Evolutionary conservation across 2,888 invertebrate species (phyloP), one percentile per base, ranked within the genome.

Genomic region (Coecobrya sp.): DNA sequence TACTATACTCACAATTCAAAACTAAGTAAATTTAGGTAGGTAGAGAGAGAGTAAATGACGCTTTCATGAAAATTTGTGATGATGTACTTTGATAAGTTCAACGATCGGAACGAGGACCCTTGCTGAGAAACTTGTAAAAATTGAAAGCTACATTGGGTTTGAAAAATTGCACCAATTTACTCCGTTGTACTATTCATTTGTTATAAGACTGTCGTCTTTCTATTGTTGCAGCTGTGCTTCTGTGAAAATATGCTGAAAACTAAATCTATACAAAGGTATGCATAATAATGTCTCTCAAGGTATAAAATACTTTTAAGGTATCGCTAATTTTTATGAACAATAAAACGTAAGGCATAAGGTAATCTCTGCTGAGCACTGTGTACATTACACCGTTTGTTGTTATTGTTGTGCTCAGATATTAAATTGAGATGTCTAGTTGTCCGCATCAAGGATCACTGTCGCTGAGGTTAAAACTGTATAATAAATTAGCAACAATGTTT

Each of bases 401-500:
- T 25, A 65, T 27, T 65, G 16, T 85, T 68, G 49, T 36, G 27
- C n/a, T 13, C 22, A 10, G 19, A 30, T 73, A 76, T 30, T 45
- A 76, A 90, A 90, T 90, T 90, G 42, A 85, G 76, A 59, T 90
- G 65, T 85, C 89, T 90, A 11, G 30, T 89, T 55, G 81, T 89
- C 89, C 70, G 45, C 30, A 85, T 85, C 89, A 85, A 49, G 36
- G 68, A 62, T 89, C 45, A 45, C 55, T 90, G 73, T 85, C 76
- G 59, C 36, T 45, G 73, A 45, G 76, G 84, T 73, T 76, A 86
- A 52, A 91, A 91, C 81, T 86, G 81, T 19, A 59, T 86, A 86
- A 91, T 91, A 91, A 91, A 91, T 91, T 91, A 91, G 68, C 86
- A 86, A 59, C 86, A 91, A 86, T 86, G 86, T 91, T 86, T 91